phyloP scores from a whole-genome alignment of 2,113 vertebrate species.

The Oryzias woworae region DNA sequence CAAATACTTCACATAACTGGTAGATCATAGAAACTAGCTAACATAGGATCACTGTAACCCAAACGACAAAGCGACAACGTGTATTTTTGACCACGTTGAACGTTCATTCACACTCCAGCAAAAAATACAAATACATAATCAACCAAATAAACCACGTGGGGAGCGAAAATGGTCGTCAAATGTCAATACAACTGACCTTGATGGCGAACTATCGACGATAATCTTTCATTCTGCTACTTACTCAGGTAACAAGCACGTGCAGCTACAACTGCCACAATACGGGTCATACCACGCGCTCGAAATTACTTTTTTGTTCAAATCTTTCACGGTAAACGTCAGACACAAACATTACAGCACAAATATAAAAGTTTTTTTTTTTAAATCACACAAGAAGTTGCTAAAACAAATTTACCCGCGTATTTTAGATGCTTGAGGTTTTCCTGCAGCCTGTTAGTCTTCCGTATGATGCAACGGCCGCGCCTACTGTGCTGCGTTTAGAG shows the following conservation, averaged over 20 bases:
- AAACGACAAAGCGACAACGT: too few relatives aligned
- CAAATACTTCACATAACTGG: not conserved
- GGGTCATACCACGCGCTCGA: not conserved
- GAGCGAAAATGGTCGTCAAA: too few relatives aligned
- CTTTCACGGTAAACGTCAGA: not conserved
- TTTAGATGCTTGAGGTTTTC: not conserved
- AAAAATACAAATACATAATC: too few relatives aligned
- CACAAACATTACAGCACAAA: not conserved
- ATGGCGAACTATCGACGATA: not conserved
- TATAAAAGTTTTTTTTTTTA: too few relatives aligned
- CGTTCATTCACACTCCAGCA: too few relatives aligned
- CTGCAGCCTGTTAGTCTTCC: constrained; percentile 21
- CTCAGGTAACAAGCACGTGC: constrained; percentile 24
- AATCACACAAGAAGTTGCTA: not conserved
- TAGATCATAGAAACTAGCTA: too few relatives aligned
- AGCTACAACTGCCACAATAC: fast-evolving
- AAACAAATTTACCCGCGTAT: not conserved
- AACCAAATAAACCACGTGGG: too few relatives aligned
- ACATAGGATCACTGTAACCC: too few relatives aligned
- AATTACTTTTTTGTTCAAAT: not conserved
- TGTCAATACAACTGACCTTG: too few relatives aligned
- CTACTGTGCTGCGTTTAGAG: constrained; percentile 2
- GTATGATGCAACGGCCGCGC: constrained; percentile 41
- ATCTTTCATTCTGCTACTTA: not conserved
- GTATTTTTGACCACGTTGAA: too few relatives aligned